These are phyloP conservation scores for Balanococcus diminutus DNA, from an alignment of 2,888 invertebrate genomes.

Conservation along the genomic window DNA sequence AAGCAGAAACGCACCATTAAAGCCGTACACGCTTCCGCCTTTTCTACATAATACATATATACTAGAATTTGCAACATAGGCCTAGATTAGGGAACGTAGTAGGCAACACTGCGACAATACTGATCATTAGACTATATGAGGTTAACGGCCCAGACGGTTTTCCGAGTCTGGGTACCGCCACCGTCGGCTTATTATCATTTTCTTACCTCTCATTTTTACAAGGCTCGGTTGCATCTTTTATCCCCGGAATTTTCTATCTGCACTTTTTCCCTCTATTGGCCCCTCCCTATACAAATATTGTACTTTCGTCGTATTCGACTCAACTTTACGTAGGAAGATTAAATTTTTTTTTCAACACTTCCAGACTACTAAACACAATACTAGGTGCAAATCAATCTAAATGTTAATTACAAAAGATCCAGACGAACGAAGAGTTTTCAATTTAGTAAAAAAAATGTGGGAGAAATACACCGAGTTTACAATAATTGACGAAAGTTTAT, in stretches of 20 bases:
- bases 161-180: constrained; percentile 25
- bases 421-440: not conserved
- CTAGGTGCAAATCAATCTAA: not conserved
- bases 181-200: constrained; percentile 35
- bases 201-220: constrained; percentile 38
- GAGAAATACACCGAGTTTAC: not conserved
- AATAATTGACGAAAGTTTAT: not conserved
- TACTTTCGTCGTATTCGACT: not conserved
- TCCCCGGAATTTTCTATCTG: not conserved
- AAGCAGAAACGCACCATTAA: constrained; percentile 7
- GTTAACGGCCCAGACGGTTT: constrained; percentile 40
- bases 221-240: constrained; percentile 1
- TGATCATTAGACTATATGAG: constrained; percentile 21
- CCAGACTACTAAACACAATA: not conserved
- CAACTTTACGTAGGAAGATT: not conserved
- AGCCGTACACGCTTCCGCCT: constrained; percentile 7
- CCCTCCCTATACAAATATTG: not conserved
- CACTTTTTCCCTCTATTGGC: not conserved
- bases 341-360: not conserved
- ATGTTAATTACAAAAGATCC: not conserved
- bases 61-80: constrained; percentile 22
- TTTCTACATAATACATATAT: not conserved
- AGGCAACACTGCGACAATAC: constrained; percentile 35
- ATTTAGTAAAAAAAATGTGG: not conserved
- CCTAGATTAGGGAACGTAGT: constrained; percentile 28